These are phyloP conservation scores for Batillaria attramentaria DNA, from an alignment of 1,140 invertebrate species.

Conservation along the genomic window DNA sequence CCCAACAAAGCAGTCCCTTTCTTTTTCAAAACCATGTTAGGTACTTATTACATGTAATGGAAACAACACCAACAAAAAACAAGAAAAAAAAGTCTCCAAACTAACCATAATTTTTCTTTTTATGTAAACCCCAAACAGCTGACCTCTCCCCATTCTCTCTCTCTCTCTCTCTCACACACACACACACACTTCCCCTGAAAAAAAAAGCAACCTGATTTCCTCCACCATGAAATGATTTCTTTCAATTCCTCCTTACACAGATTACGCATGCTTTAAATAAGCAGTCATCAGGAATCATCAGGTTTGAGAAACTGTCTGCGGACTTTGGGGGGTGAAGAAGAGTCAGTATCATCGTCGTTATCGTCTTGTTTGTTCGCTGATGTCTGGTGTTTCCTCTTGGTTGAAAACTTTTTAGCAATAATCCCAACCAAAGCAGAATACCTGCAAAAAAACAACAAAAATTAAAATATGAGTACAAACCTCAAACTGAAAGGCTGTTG, in stretches of 20 bases:
- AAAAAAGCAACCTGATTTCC: background rate
- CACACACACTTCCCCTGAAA: no score
- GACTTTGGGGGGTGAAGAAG: background rate
- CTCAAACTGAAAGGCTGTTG: background rate
- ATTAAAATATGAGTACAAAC: no score
- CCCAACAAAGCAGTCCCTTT: no score
- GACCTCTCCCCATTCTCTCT: background rate
- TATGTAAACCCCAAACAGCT: no score
- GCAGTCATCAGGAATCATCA: no score
- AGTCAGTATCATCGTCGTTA: background rate
- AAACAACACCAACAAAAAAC: no score
- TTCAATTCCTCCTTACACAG: background rate
- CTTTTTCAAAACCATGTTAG: no score
- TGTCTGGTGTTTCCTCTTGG: slow-evolving; percentile 34
- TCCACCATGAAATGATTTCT: background rate
- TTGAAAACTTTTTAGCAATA: slow-evolving; percentile 43
- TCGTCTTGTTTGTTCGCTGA: background rate
- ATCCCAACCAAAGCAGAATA: slow-evolving; percentile 42
- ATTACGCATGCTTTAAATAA: no score
- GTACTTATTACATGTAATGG: no score
- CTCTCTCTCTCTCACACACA: background rate
- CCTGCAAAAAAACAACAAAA: slow-evolving; percentile 34
- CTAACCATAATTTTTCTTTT: no score
- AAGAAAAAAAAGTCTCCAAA: no score
- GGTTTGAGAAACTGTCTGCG: background rate